A percentile compares a stretch with the other conserved stretches of the same genome.
Evolutionary conservation across 2,113 vertebrate species (phyloP).

Genomic region (Zosterops hypoxanthus): DNA sequence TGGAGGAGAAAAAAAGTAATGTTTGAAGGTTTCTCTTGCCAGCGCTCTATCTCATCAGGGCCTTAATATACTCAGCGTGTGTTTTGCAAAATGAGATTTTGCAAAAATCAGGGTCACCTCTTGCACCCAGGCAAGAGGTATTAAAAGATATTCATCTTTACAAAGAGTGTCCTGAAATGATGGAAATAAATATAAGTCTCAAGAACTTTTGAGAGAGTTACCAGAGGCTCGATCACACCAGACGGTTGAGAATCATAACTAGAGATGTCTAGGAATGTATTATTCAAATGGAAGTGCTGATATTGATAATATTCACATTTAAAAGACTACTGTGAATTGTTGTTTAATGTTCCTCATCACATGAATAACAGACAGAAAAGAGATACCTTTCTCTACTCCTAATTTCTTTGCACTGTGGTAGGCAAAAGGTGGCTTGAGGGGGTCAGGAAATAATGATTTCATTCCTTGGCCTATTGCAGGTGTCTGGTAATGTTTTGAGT

Average conservation of each 20-base stretch:
- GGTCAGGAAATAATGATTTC: neutral
- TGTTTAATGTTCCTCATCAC: neutral
- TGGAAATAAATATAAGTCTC: conserved; percentile 18
- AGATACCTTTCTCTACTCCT: neutral
- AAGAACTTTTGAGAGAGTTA: conserved; percentile 26
- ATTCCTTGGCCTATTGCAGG: neutral
- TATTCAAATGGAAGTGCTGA: neutral
- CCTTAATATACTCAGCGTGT: conserved; percentile 26
- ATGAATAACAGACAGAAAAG: neutral
- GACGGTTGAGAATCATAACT: neutral
- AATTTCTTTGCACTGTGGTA: neutral
- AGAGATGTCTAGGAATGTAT: neutral
- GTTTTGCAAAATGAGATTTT: conserved; percentile 55
- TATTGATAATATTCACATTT: neutral
- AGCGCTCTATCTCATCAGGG: conserved; percentile 35
- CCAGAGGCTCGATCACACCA: neutral
- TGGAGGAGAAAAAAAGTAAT: conserved; percentile 29
- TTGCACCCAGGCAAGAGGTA: conserved; percentile 6
- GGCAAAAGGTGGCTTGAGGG: neutral
- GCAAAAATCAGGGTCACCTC: conserved; percentile 13
- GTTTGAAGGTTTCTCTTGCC: conserved; percentile 29
- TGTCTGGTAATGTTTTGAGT: neutral
- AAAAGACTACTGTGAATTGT: neutral
- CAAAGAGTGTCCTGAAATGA: conserved; percentile 18
- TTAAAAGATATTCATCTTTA: conserved; percentile 51